A percentile compares a stretch with the other conserved stretches of the same genome.
phyloP scores from a whole-genome alignment of 1,140 invertebrate genomes.

The Aplysia californica region DNA sequence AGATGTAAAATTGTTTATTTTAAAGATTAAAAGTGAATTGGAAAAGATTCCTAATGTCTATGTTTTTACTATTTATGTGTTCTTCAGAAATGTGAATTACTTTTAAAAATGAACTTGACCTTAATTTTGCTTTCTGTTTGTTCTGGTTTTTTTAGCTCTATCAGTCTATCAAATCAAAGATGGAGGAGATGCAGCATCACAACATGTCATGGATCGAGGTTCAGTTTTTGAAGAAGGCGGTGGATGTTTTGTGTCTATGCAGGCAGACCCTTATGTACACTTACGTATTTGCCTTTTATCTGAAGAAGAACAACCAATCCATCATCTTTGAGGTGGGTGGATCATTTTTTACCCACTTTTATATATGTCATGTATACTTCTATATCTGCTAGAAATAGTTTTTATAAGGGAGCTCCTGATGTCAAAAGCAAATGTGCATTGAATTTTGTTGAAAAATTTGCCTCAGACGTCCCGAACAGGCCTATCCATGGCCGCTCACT shows the following conservation, averaged over 20 bases:
- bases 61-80: no score
- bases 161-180: slow-evolving; percentile 88
- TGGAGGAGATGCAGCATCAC: slow-evolving; percentile 99
- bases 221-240: slow-evolving; percentile 97
- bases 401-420: no score
- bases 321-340: slow-evolving; percentile 90
- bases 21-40: no score
- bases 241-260: slow-evolving; percentile 97
- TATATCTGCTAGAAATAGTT: background rate
- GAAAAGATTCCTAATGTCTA: no score
- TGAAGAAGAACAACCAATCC: slow-evolving; percentile 98
- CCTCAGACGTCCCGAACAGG: no score
- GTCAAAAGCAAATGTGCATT: no score
- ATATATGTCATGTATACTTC: background rate
- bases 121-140: no score
- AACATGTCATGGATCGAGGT: slow-evolving; percentile 99
- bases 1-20: no score
- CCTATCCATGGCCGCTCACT: no score
- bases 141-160: slow-evolving; percentile 56
- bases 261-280: slow-evolving; percentile 99
- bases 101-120: no score
- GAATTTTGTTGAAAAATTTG: no score
- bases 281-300: slow-evolving; percentile 99
- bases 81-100: no score
- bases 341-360: background rate